These are phyloP conservation scores for Adelognathus sp. DNA, from an alignment of 2,888 invertebrate species.

Conservation along the genomic window DNA sequence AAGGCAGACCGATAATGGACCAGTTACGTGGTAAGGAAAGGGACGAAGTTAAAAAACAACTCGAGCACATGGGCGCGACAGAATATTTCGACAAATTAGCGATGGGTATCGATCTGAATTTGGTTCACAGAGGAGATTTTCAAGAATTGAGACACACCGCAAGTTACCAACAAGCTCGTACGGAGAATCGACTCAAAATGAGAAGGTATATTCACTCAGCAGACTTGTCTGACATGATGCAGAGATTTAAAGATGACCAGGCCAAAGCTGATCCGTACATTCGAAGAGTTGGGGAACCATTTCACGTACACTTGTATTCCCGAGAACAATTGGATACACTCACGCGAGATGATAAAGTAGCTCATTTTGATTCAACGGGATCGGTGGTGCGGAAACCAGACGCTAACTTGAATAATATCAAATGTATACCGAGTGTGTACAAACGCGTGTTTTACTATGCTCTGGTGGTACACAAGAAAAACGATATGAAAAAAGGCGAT, in stretches of 20 bases:
- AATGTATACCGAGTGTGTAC: no score
- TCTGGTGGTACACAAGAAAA: no score
- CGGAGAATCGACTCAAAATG: neutral
- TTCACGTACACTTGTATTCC: neutral
- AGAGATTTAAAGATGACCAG: neutral
- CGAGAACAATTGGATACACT: neutral
- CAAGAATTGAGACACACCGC: neutral
- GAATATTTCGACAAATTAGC: neutral
- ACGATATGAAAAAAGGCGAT: no score
- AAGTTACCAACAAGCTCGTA: neutral
- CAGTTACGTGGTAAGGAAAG: neutral
- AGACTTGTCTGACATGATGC: neutral
- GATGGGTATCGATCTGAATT: neutral
- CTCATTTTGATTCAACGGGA: neutral
- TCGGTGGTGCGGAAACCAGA: neutral
- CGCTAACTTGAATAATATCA: no score
- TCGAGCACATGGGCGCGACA: neutral
- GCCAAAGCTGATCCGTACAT: neutral
- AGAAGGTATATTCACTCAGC: neutral
- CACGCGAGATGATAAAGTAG: neutral
- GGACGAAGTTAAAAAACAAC: neutral
- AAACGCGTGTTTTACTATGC: no score
- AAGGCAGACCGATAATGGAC: neutral
- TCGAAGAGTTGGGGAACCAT: neutral
- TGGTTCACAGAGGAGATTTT: neutral